phyloP scores from a whole-genome alignment of 2,888 invertebrate species.

The Philopedon plagiatum region DNA sequence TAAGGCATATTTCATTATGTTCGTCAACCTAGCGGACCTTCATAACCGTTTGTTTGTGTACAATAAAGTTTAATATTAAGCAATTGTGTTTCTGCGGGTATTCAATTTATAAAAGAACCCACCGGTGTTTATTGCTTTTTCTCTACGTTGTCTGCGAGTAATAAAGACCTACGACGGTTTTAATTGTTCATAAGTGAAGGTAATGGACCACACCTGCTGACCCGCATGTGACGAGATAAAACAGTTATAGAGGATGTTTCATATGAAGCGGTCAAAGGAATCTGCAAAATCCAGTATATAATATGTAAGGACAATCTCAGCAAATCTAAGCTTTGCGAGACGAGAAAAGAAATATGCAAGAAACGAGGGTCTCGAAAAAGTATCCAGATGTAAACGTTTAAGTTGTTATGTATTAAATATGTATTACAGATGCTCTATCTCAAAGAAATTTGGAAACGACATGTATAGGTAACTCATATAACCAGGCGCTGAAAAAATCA shows the following conservation, averaged over 20 bases:
- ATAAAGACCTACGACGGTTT: slow-evolving; percentile 62
- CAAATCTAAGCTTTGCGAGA: too few species aligned
- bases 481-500: too few species aligned
- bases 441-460: too few species aligned
- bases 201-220: slow-evolving; percentile 67
- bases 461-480: too few species aligned
- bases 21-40: slow-evolving; percentile 29
- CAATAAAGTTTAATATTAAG: slow-evolving; percentile 62
- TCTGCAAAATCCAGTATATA: too few species aligned
- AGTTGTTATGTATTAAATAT: too few species aligned
- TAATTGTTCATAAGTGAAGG: slow-evolving; percentile 66
- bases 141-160: slow-evolving; percentile 43
- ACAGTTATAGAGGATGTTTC: not conserved
- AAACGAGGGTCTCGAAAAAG: too few species aligned
- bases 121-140: slow-evolving; percentile 52
- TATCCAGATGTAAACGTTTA: too few species aligned
- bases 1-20: slow-evolving; percentile 29
- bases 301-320: too few species aligned
- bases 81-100: slow-evolving; percentile 63
- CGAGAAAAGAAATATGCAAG: too few species aligned
- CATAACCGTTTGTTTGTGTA: slow-evolving; percentile 46
- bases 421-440: too few species aligned
- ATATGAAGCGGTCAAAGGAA: not conserved
- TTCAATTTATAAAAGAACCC: slow-evolving; percentile 58
- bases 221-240: slow-evolving; percentile 45